Conservation (phyloP, 2,113 vertebrate species). For the Trematomus loennbergii region DNA sequence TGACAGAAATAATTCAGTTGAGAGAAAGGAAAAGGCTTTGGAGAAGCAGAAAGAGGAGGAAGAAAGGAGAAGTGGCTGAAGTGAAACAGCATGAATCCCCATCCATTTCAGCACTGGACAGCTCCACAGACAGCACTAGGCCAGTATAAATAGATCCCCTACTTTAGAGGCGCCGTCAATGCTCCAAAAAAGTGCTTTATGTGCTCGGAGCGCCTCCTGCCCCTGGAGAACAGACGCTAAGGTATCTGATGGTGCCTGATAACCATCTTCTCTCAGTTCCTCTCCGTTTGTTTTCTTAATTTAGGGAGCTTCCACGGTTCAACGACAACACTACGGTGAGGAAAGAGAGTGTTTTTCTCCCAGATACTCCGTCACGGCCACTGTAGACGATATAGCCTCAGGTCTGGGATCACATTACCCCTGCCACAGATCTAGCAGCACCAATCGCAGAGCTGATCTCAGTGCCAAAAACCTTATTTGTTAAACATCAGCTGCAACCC, state of each 20-base stretch:
- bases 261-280: constrained; percentile 73
- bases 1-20: constrained; percentile 66
- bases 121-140: constrained; percentile 75
- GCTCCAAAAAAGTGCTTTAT: constrained; percentile 72
- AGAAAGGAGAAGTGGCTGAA: constrained; percentile 66
- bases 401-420: constrained; percentile 57
- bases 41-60: constrained; percentile 58
- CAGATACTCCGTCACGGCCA: constrained; percentile 46
- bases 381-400: constrained; percentile 42
- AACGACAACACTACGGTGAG: constrained; percentile 42
- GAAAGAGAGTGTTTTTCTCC: constrained; percentile 52
- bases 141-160: constrained; percentile 82
- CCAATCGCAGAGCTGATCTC: constrained; percentile 20
- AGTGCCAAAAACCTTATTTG: constrained; percentile 20
- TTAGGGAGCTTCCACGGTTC: constrained; percentile 71
- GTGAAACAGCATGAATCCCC: constrained; percentile 71
- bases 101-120: constrained; percentile 79
- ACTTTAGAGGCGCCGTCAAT: constrained; percentile 74
- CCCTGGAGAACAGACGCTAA: constrained; percentile 61
- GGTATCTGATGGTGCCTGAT: constrained; percentile 75
- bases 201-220: constrained; percentile 58
- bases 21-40: constrained; percentile 45
- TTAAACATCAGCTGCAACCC: constrained; percentile 13
- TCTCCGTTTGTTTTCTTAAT: constrained; percentile 75
- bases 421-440: constrained; percentile 27